Evolutionary conservation across 2,888 invertebrate genomes (phyloP), one percentile per base, ranked within the genome.

Genomic region (Aleiodes alternator): DNA sequence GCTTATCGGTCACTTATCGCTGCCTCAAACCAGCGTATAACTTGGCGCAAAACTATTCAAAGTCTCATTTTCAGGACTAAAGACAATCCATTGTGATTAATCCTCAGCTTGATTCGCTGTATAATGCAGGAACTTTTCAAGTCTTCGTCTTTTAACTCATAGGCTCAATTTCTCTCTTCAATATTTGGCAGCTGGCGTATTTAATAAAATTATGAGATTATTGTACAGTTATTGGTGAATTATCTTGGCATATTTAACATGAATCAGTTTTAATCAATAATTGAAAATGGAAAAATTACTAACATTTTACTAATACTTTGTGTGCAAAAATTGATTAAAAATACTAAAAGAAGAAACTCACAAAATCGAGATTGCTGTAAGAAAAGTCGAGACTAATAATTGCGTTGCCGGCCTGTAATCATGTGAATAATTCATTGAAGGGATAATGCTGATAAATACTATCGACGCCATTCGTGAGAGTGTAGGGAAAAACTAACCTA

Each of bases 1-100:
- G 86, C 86, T 88, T 88, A 89, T 89, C 89, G 83, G 73, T 69
- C 83, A 82, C 86, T 88, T 89, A 89, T 89, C 89, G 82, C 81
- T 69, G 79, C 78, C 78, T 79, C 77, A 80, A 75, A 64, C 64
- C 71, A 69, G 16, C 70, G 68, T 75, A 78, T 75, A 79, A 61
- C 73, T 56, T 75, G 71, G 50, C 69, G 59, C 34, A 68, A 79
- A 43, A 77, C 76, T 76, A 80, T 79, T 78, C 77, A 75, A 78
- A 75, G 79, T 79, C 71, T 80, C 73, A 55, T 56, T 61, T 72
- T 29, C 53, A 70, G 78, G 76, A 75, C 72, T 43, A 43, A 9
- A 9, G 72, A 77, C 78, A 69, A 77, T 64, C 7, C 51, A 34
- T 72, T 68, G n/a, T 48, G 53, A 70, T 72, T 73, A 68, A 23